These are phyloP conservation scores for Ceratosolen solmsi DNA, from an alignment of 1,140 invertebrate genomes.

Conservation along the genomic window DNA sequence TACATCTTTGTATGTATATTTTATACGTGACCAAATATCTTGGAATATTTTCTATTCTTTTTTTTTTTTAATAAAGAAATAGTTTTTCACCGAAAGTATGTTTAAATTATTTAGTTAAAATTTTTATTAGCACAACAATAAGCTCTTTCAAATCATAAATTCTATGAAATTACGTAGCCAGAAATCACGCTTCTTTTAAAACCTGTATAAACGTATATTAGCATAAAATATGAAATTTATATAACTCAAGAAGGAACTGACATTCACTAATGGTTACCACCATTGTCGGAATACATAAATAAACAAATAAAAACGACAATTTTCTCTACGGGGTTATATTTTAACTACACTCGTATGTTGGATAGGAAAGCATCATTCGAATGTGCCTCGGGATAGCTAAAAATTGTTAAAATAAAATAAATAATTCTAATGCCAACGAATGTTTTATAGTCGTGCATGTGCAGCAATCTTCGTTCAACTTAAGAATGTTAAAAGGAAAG, in stretches of 20 bases:
- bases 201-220: not conserved
- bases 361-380: not conserved
- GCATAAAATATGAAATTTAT: constrained; percentile 3
- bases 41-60: not conserved
- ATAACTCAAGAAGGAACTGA: not conserved
- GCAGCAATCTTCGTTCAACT: too few relatives aligned
- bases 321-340: too few relatives aligned
- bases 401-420: not conserved
- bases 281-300: too few relatives aligned
- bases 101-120: not conserved
- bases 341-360: too few relatives aligned
- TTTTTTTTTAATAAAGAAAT: not conserved
- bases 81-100: not conserved
- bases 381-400: not conserved
- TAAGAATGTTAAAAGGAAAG: too few relatives aligned
- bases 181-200: not conserved
- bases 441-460: too few relatives aligned
- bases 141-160: not conserved
- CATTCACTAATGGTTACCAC: not conserved
- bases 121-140: not conserved
- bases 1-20: too few relatives aligned
- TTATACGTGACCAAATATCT: not conserved
- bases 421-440: too few relatives aligned
- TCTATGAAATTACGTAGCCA: not conserved
- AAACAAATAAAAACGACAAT: too few relatives aligned